A percentile compares a stretch with the other conserved stretches of the same genome.
These are phyloP conservation scores for Apodemia hepburni DNA, from an alignment of 2,888 invertebrate genomes.

Conservation along the genomic window DNA sequence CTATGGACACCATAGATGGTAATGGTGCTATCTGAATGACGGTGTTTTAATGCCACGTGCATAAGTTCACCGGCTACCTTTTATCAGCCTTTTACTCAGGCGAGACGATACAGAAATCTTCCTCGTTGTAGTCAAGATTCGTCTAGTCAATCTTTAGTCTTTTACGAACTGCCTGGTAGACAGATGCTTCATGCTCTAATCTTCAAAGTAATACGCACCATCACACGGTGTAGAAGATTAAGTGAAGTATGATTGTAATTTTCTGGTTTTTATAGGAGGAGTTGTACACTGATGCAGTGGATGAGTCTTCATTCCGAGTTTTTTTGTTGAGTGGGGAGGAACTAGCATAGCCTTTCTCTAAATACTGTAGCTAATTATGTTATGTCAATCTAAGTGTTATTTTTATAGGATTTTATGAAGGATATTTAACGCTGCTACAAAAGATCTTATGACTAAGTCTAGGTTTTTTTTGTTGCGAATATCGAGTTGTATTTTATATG, in stretches of 20 bases:
- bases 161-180: too few relatives aligned
- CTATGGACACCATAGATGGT: too few relatives aligned
- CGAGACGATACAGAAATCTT: too few relatives aligned
- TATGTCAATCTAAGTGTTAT: background rate
- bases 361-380: background rate
- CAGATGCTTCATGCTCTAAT: too few relatives aligned
- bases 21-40: too few relatives aligned
- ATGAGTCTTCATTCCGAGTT: slow-evolving; percentile 67
- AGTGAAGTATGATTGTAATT: background rate
- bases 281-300: slow-evolving; percentile 64
- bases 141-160: too few relatives aligned
- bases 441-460: background rate
- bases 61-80: too few relatives aligned
- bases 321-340: slow-evolving; percentile 66
- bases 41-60: too few relatives aligned
- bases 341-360: slow-evolving; percentile 23
- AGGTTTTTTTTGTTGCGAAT: background rate
- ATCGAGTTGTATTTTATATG: background rate
- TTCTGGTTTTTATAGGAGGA: slow-evolving; percentile 50
- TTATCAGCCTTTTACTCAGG: too few relatives aligned
- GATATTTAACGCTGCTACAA: background rate
- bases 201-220: background rate
- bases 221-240: background rate
- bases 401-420: background rate
- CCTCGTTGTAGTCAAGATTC: too few relatives aligned